Conservation (phyloP, 1,140 invertebrate genomes). For the Plutomurus gul region DNA sequence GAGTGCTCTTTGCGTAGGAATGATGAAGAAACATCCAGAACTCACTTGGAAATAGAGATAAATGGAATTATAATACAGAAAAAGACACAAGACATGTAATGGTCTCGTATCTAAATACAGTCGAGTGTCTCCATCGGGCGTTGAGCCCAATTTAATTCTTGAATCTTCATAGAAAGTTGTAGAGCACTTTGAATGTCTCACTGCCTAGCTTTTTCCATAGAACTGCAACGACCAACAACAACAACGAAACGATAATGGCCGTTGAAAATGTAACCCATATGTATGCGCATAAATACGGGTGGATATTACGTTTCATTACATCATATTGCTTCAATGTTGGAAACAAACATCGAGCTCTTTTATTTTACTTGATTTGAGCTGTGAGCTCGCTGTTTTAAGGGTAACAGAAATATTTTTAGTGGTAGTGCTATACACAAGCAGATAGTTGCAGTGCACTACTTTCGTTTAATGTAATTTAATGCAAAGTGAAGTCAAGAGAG, state of each 20-base stretch:
- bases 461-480: background rate
- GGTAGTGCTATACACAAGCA: background rate
- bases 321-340: background rate
- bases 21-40: no score
- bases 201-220: no score
- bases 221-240: background rate
- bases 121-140: no score
- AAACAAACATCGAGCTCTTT: slow-evolving; percentile 14
- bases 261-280: slow-evolving; percentile 11
- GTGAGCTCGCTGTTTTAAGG: background rate
- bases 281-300: no score
- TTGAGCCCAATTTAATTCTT: no score
- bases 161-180: no score
- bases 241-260: slow-evolving; percentile 9
- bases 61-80: no score
- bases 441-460: background rate
- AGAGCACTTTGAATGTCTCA: no score
- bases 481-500: background rate
- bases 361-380: slow-evolving; percentile 12
- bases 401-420: background rate
- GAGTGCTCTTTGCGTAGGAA: no score
- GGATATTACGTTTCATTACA: slow-evolving; percentile 25
- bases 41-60: no score
- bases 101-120: no score
- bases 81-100: no score